phyloP scores from a whole-genome alignment of 1,140 invertebrate species.

The Helicorthomorpha holstii region DNA sequence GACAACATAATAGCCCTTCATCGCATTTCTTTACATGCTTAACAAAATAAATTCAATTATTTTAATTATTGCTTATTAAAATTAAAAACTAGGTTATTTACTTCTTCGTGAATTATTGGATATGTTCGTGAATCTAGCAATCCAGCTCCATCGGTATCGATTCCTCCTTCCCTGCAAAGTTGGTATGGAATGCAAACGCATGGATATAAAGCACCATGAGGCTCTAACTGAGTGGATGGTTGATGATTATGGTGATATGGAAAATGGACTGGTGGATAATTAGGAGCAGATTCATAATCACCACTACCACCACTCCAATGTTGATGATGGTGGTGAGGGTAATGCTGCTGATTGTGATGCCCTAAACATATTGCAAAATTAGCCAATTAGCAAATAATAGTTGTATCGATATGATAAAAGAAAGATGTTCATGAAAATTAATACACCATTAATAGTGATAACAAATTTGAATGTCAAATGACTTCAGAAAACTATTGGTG shows the following conservation, averaged over 20 bases:
- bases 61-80: neutral
- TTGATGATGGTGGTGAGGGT: neutral
- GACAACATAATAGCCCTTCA: neutral
- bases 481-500: no score
- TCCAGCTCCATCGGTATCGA: constrained; percentile 48
- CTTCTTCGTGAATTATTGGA: neutral
- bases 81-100: neutral
- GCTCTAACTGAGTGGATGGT: neutral
- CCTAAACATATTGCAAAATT: no score
- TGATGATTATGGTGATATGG: neutral
- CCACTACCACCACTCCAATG: neutral
- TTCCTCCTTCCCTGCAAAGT: constrained; percentile 42
- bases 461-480: no score
- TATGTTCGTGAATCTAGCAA: constrained; percentile 39
- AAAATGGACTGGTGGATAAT: no score
- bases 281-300: neutral
- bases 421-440: no score
- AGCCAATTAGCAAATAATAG: no score
- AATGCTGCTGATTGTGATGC: neutral
- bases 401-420: no score
- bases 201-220: neutral
- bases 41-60: neutral
- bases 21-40: neutral
- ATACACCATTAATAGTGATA: no score
- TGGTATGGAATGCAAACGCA: constrained; percentile 38